phyloP scores from a whole-genome alignment of 2,797 vertebrate species.

The Spinibarbus caldwelli region DNA sequence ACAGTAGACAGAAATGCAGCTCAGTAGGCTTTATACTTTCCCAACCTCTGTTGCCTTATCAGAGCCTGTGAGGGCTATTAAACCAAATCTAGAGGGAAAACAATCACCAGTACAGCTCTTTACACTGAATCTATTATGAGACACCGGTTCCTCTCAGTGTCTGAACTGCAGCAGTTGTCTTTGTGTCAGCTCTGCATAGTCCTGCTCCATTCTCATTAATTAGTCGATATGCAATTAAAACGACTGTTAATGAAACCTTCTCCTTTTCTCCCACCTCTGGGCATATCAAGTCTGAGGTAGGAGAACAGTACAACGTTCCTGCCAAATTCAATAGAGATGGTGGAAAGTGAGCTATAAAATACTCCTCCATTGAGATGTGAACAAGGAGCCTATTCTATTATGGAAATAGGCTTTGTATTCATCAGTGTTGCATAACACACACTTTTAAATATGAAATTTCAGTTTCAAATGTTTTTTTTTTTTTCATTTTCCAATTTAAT shows the following conservation, averaged over 20 bases:
- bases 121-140: not conserved
- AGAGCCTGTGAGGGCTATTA: constrained; percentile 2
- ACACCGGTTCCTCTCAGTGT: not conserved
- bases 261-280: constrained; percentile 31
- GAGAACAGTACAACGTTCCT: constrained; percentile 11
- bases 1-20: not conserved
- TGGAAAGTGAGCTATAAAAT: not conserved
- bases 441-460: not conserved
- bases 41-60: not conserved
- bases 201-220: constrained; percentile 31
- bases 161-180: constrained; percentile 17
- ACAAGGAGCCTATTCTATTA: not conserved
- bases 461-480: not conserved
- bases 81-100: constrained; percentile 10
- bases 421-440: not conserved
- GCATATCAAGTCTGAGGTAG: constrained; percentile 4
- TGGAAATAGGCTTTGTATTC: not conserved
- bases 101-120: not conserved
- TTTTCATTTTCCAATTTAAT: not conserved
- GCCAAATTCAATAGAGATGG: constrained; percentile 43
- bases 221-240: constrained; percentile 51
- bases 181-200: constrained; percentile 29
- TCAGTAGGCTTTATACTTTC: not conserved
- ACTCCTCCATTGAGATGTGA: not conserved
- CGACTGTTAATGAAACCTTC: constrained; percentile 33